Evolutionary conservation across 2,113 vertebrate genomes (phyloP), one percentile per base, ranked within the genome.

Genomic region (Aspiorhynchus laticeps): DNA sequence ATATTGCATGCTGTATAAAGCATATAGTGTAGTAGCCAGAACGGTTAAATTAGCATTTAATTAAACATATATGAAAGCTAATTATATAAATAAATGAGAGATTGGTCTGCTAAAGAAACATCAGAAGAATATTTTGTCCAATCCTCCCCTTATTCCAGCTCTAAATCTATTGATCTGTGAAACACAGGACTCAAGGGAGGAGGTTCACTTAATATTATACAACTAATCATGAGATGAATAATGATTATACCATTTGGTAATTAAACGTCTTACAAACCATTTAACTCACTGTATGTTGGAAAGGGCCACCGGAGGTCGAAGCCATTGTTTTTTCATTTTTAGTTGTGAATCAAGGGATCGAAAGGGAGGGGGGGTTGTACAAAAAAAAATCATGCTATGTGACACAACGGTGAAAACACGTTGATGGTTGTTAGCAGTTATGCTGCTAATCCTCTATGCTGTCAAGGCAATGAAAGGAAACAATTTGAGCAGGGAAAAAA

Each of bases 121-220:
- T 92, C 90, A 91, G 89, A 91, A 89, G 91, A 93, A 91, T 90
- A 90, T 89, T 91, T 90, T 83, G 91, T 88, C 92, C 88, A 65
- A 93, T 92, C 87, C 82, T 85, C 88, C 61, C 63, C 43, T 59
- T 87, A 78, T 81, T 67, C 77, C 63, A 31, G 82, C 88, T 89
- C 93, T 95, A 95, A 97, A 98, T 95, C 96, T 97, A 98, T 98
- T 98, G 97, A 98, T 98, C 97, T 98, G 96, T 96, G 96, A 97
- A 98, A 96, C 94, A 96, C 92, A 87, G 92, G 93, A 96, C 97
- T 95, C 96, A 94, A 93, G 97, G 96, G 97, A 98, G 92, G 93
- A 94, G 95, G 97, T 97, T 97, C 96, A 97, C 95, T 96, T 97
- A 96, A 97, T 95, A 91, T 96, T 96, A 95, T 95, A 96, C 96